Evolutionary conservation across 2,797 vertebrate genomes (phyloP).

Genomic region (Eutrigla gurnardus): DNA sequence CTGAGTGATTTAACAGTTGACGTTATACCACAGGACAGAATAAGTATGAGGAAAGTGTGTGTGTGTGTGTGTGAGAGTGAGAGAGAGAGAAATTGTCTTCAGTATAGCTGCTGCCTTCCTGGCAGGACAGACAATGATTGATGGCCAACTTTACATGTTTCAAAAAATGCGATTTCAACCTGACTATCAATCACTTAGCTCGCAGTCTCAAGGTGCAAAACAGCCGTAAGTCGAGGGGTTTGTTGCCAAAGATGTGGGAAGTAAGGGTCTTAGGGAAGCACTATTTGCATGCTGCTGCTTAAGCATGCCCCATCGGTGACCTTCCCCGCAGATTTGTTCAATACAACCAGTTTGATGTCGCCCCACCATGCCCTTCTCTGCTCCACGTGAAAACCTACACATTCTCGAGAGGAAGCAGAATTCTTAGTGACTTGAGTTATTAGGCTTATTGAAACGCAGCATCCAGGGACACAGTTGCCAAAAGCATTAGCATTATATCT

Average conservation of each 20-base stretch:
- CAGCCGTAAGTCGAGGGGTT: constrained; percentile 13
- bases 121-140: constrained; percentile 66
- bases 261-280: constrained; percentile 9
- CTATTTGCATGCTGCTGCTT: constrained; percentile 5
- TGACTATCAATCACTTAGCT: constrained; percentile 76
- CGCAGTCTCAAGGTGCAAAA: constrained; percentile 28
- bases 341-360: constrained; percentile 33
- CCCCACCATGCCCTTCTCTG: constrained; percentile 11
- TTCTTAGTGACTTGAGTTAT: constrained; percentile 40
- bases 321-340: constrained; percentile 62
- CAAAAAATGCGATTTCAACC: constrained; percentile 67
- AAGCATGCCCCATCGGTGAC: constrained; percentile 31
- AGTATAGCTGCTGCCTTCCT: constrained; percentile 13
- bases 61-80: background rate
- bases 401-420: constrained; percentile 23
- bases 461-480: constrained; percentile 47
- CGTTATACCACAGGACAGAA: background rate
- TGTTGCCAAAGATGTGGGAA: constrained; percentile 6
- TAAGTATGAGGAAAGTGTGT: constrained; percentile 1
- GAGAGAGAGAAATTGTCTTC: constrained; percentile 9
- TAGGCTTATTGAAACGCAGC: constrained; percentile 47
- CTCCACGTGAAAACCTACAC: constrained; percentile 33
- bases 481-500: constrained; percentile 65
- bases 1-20: constrained; percentile 11
- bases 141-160: constrained; percentile 64